These are phyloP conservation scores for Brachionichthys hirsutus DNA, from an alignment of 2,113 vertebrate species.

Conservation along the genomic window DNA sequence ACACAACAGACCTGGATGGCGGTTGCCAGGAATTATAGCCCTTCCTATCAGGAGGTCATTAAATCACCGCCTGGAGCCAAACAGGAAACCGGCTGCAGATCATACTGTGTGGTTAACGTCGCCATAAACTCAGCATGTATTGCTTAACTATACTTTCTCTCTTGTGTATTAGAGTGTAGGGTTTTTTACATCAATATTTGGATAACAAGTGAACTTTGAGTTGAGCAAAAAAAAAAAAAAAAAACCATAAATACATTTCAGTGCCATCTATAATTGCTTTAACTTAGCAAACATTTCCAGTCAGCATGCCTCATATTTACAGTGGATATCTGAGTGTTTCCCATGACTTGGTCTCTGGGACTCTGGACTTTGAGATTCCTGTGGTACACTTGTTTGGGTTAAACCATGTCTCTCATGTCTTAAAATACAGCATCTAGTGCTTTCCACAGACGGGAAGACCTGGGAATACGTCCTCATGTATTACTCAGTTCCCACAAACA, in stretches of 20 bases:
- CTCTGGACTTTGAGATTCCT: constrained; percentile 58
- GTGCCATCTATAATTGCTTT: constrained; percentile 3
- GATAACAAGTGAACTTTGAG: constrained; percentile 16
- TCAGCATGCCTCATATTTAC: constrained; percentile 2
- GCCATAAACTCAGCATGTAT: constrained; percentile 33
- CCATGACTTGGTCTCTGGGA: constrained; percentile 54
- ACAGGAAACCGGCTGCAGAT: constrained; percentile 51
- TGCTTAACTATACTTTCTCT: neutral
- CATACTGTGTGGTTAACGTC: constrained; percentile 31
- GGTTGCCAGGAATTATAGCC: constrained; percentile 62
- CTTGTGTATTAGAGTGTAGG: constrained; percentile 18
- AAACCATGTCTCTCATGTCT: constrained; percentile 31
- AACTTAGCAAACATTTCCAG: constrained; percentile 31
- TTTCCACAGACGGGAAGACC: constrained; percentile 46
- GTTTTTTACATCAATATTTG: neutral
- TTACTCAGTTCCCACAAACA: constrained; percentile 60
- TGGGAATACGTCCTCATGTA: constrained; percentile 7
- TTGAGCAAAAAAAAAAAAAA: neutral
- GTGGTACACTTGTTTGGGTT: constrained; percentile 59
- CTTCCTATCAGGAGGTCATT: constrained; percentile 68
- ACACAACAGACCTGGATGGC: constrained; percentile 51
- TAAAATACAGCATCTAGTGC: constrained; percentile 58
- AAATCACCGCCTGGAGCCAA: constrained; percentile 70
- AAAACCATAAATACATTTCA: no score
- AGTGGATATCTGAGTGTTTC: constrained; percentile 37